Conservation (phyloP, 2,113 vertebrate species). For the Sinocyclocheilus grahami region DNA sequence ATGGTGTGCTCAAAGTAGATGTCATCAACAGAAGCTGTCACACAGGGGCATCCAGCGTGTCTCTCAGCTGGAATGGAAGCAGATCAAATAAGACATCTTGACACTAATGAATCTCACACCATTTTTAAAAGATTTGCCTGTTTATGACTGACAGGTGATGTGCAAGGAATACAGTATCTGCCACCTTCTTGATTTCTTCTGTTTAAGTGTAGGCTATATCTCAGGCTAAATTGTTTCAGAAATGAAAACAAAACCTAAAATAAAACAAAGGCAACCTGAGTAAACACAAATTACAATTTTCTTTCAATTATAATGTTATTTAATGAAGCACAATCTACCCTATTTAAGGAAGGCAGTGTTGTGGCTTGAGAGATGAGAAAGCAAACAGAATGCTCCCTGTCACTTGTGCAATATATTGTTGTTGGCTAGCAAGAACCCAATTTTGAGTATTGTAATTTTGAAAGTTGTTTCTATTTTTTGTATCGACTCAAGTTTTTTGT, state of each 20-base stretch:
- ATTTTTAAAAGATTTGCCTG: background rate
- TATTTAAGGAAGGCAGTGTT: no score
- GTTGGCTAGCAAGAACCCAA: no score
- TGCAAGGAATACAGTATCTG: background rate
- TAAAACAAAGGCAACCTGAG: background rate
- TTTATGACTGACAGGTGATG: background rate
- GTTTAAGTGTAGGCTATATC: background rate
- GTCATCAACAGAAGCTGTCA: conserved; percentile 94
- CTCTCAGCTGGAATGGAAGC: conserved; percentile 81
- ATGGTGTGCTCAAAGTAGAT: conserved; percentile 95
- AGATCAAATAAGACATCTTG: conserved; percentile 38
- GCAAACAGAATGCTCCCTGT: no score
- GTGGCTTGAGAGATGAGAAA: no score
- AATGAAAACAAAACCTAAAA: background rate
- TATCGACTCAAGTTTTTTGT: background rate
- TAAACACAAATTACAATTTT: no score
- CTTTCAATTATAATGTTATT: no score
- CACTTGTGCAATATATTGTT: no score
- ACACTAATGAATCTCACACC: background rate
- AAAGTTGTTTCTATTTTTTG: background rate
- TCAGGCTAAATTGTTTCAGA: background rate
- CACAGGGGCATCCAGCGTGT: conserved; percentile 88
- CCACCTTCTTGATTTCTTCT: background rate
- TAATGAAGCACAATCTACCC: no score
- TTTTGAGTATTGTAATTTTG: no score